Evolutionary conservation across 2,888 invertebrate genomes (phyloP).

Genomic region (Tribolium freemani): DNA sequence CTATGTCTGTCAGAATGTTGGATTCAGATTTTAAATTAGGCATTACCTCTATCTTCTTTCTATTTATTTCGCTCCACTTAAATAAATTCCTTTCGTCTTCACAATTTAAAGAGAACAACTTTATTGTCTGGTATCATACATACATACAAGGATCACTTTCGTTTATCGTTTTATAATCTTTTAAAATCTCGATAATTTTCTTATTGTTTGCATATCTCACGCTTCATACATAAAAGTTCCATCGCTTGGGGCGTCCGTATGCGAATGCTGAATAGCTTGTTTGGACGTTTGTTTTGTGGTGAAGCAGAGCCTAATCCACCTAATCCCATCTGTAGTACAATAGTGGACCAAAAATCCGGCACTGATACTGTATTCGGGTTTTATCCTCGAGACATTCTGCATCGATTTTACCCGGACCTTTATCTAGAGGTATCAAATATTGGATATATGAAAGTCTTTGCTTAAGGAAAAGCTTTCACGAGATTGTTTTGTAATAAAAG

Average conservation of each 20-base stretch:
- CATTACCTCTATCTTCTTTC: background rate
- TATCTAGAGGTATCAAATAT: conserved; percentile 30
- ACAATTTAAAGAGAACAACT: background rate
- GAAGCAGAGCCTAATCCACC: conserved; percentile 44
- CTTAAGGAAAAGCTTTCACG: conserved; percentile 15
- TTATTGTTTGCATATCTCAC: conserved; percentile 34
- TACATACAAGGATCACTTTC: background rate
- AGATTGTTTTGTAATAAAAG: conserved; percentile 20
- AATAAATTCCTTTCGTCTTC: background rate
- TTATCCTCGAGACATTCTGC: conserved; percentile 33
- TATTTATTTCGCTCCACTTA: conserved; percentile 11
- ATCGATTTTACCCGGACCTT: conserved; percentile 26
- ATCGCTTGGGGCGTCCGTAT: conserved; percentile 9
- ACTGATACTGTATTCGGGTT: conserved; percentile 34
- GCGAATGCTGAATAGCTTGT: conserved; percentile 26
- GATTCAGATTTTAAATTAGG: conserved; percentile 11
- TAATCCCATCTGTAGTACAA: conserved; percentile 46
- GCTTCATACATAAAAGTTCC: conserved; percentile 14
- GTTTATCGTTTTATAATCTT: no score
- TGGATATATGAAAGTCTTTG: conserved; percentile 16
- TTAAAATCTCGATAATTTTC: background rate
- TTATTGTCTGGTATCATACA: background rate
- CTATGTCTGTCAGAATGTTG: background rate
- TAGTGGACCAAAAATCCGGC: conserved; percentile 33
- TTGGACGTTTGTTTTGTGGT: conserved; percentile 45